A percentile compares a stretch with the other conserved stretches of the same genome.
phyloP scores from a whole-genome alignment of 2,888 invertebrate species.

The Agonopterix subpropinquella region DNA sequence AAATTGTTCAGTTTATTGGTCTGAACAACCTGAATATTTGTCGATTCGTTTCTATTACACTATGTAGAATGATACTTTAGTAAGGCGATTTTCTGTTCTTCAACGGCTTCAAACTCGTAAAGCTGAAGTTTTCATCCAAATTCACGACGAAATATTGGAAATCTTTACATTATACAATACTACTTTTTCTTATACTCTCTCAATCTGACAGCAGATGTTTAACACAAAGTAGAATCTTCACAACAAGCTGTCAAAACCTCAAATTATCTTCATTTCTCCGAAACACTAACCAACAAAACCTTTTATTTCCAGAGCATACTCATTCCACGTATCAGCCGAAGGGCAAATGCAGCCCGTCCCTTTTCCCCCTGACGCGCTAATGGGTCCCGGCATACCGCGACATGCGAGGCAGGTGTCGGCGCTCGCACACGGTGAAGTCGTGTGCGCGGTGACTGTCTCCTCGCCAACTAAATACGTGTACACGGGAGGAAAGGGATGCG shows the following conservation, averaged over 20 bases:
- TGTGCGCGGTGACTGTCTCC: constrained; percentile 97
- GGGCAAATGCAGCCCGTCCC: constrained; percentile 94
- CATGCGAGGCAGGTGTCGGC: constrained; percentile 95
- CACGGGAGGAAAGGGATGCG: constrained; percentile 97
- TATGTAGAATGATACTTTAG: too few species aligned
- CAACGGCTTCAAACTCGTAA: too few species aligned
- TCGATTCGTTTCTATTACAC: too few species aligned
- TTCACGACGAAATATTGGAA: too few species aligned
- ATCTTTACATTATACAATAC: too few species aligned
- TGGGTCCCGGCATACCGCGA: constrained; percentile 94
- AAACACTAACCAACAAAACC: neutral
- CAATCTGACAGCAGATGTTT: too few species aligned
- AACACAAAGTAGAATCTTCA: too few species aligned
- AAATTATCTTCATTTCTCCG: neutral
- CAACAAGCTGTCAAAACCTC: neutral
- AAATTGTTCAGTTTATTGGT: too few species aligned
- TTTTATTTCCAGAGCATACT: constrained; percentile 84
- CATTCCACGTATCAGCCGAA: constrained; percentile 94
- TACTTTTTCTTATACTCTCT: too few species aligned
- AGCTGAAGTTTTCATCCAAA: too few species aligned
- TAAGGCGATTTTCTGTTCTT: too few species aligned
- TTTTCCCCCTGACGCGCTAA: constrained; percentile 95
- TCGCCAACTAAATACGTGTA: constrained; percentile 95
- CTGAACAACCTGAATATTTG: too few species aligned
- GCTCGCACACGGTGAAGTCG: constrained; percentile 95